Base-by-base conservation (phyloP, 2,113 vertebrate species). In the Stigmatopora argus region DNA sequence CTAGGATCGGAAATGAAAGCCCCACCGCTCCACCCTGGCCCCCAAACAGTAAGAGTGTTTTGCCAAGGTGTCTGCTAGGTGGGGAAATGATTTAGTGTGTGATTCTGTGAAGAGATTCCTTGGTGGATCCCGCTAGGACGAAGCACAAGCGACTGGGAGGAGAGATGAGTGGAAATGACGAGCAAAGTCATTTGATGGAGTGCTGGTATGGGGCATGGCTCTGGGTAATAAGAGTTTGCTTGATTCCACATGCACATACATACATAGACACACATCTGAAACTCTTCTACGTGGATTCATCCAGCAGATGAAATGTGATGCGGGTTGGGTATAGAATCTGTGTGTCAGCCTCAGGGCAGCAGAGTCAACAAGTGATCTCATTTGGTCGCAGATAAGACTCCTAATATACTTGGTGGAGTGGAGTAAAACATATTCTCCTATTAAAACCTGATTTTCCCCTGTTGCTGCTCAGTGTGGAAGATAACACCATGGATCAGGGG, bases 341-440 rank as follows among this genome's bases (percentile, higher is more conserved):
- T 74, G 66, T 84, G 82, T 80, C 61, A 81, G 83, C 87, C 86
- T 61, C 73, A 78, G 86, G 86, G 77, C 78, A 88, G 78, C 77
- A 71, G 75, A 78, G 81, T 81, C 82, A 74, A 79, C 79, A 63
- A 77, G 82, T 83, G 87, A 87, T 85, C 83, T 88, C 78, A 85
- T 88, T 84, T 79, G 78, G 85, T 75, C 76, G 71, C 86, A 81
- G 80, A 90, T 83, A 82, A 31, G 83, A 87, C 74, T 82, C 78
- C 74, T 82, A 83, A 86, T 82, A 85, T 76, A 81, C 78, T 87
- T 73, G 70, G 82, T 79, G 83, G 80, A 82, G 75, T 71, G 75
- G 78, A 83, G 73, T 78, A 74, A 85, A 77, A 85, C 73, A 83
- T 81, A 78, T 79, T 81, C 71, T 71, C 72, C 74, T 7, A 12